Conservation (phyloP, 1,140 invertebrate genomes). For the Drosophila pseudoobscura region DNA sequence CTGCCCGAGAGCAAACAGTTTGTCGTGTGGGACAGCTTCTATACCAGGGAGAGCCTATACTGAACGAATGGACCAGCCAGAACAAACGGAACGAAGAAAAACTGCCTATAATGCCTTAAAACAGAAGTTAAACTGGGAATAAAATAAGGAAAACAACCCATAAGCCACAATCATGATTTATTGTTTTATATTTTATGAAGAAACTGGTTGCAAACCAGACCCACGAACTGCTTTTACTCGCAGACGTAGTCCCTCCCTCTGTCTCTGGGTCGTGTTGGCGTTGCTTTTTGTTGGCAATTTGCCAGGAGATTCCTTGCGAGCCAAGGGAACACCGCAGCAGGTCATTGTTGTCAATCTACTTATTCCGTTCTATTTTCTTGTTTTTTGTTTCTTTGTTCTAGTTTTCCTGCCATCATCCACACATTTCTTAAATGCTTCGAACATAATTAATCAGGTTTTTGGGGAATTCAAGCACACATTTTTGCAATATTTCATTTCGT, state of each 20-base stretch:
- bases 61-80: neutral
- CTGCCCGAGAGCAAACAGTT: slow-evolving; percentile 83
- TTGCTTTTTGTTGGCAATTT: slow-evolving; percentile 39
- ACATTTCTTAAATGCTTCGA: slow-evolving; percentile 43
- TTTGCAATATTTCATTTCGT: slow-evolving; percentile 17
- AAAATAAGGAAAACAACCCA: slow-evolving; percentile 1
- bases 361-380: slow-evolving; percentile 21
- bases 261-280: slow-evolving; percentile 42
- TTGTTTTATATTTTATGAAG: slow-evolving; percentile 18
- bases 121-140: too few relatives aligned
- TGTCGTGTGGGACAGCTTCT: slow-evolving; percentile 83
- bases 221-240: neutral
- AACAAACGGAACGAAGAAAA: neutral
- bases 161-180: slow-evolving; percentile 16
- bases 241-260: slow-evolving; percentile 4
- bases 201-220: slow-evolving; percentile 15
- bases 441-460: slow-evolving; percentile 26
- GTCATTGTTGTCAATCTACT: slow-evolving; percentile 73
- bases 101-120: neutral
- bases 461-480: neutral
- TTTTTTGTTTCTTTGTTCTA: slow-evolving; percentile 19
- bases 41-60: slow-evolving; percentile 63
- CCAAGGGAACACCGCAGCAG: slow-evolving; percentile 52
- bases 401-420: slow-evolving; percentile 34
- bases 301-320: slow-evolving; percentile 55